These are phyloP conservation scores for Centropus bengalensis DNA, from an alignment of 2,113 vertebrate species.

Conservation along the genomic window DNA sequence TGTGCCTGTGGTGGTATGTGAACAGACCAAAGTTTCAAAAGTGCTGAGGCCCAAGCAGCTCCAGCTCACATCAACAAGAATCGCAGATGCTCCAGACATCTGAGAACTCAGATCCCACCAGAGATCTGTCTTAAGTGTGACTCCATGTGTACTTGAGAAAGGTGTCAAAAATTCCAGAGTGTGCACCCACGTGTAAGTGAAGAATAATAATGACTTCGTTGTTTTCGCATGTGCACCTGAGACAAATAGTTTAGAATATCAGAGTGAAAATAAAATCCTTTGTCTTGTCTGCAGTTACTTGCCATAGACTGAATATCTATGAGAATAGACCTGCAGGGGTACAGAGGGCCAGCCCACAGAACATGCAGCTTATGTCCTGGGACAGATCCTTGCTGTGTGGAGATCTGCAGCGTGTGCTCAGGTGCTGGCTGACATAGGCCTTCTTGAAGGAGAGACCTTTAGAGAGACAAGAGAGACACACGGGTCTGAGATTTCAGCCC, in stretches of 20 bases:
- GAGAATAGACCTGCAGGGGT: background rate
- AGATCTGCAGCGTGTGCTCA: background rate
- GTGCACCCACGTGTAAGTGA: background rate
- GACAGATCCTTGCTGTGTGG: background rate
- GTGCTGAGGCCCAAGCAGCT: background rate
- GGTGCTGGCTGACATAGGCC: background rate
- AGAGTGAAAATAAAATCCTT: background rate
- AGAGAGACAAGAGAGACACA: background rate
- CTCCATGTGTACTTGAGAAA: background rate
- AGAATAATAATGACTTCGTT: background rate
- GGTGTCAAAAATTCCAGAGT: background rate
- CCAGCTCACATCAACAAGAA: background rate
- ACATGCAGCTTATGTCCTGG: background rate
- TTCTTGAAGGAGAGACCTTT: background rate
- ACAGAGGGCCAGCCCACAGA: background rate
- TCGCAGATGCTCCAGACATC: background rate
- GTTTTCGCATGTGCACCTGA: background rate
- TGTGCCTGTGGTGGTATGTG: slow-evolving; percentile 27
- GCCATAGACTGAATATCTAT: background rate
- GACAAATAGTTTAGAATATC: background rate
- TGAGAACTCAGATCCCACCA: background rate
- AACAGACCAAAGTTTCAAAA: background rate
- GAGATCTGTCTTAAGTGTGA: background rate
- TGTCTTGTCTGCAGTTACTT: background rate
- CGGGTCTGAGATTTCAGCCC: background rate